These are phyloP conservation scores for Drosophila kambysellisi DNA, from an alignment of 2,888 invertebrate genomes.

Conservation along the genomic window DNA sequence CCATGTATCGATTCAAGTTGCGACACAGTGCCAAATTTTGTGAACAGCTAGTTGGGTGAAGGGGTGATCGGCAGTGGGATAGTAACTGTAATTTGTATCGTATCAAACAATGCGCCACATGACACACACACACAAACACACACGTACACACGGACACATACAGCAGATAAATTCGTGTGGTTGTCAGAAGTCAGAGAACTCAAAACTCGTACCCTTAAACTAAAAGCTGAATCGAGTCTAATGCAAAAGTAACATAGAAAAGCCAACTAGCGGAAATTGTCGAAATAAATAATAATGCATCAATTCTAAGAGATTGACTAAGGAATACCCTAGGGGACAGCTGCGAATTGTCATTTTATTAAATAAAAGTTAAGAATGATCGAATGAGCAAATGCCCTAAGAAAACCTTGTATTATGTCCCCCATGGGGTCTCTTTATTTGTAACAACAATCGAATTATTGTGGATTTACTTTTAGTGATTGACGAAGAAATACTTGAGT, in stretches of 20 bases:
- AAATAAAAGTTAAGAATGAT: neutral
- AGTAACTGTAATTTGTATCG: constrained; percentile 50
- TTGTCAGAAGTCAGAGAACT: constrained; percentile 30
- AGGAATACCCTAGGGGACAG: neutral
- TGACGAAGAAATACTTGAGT: neutral
- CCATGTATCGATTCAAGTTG: constrained; percentile 68
- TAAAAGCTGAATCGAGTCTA: constrained; percentile 56
- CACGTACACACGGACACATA: constrained; percentile 1
- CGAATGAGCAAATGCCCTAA: neutral
- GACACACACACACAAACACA: constrained; percentile 35
- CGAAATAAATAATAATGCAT: constrained; percentile 53
- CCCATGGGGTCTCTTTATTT: neutral
- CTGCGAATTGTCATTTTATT: neutral
- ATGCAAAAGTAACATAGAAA: constrained; percentile 62
- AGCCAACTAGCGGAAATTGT: constrained; percentile 60
- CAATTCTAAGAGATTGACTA: neutral
- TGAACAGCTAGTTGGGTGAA: constrained; percentile 5
- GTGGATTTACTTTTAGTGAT: too few species aligned
- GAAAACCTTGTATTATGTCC: neutral
- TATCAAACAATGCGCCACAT: constrained; percentile 75
- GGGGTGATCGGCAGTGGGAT: neutral
- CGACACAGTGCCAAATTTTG: constrained; percentile 70
- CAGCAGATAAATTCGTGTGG: constrained; percentile 45
- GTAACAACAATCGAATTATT: neutral
- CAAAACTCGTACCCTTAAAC: constrained; percentile 22